A percentile compares a stretch with the other conserved stretches of the same genome.
Evolutionary conservation across 2,797 vertebrate species (phyloP).

Genomic region (Cygnus olor): DNA sequence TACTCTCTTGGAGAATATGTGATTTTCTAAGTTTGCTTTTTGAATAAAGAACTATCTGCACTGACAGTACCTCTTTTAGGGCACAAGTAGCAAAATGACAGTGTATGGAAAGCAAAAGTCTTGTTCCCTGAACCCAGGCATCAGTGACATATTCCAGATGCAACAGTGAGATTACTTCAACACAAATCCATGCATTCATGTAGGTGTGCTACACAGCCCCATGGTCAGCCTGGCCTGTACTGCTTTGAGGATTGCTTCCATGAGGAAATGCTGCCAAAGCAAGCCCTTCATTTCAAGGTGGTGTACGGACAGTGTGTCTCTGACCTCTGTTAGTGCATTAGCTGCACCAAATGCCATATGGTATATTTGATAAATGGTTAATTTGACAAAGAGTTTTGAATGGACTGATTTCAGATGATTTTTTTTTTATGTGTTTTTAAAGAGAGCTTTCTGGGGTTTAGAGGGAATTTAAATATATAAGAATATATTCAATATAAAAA

Average conservation of each 20-base stretch:
- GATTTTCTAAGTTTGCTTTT: not conserved
- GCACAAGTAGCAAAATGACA: not conserved
- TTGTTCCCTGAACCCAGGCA: not conserved
- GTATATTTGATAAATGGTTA: not conserved
- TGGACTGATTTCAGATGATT: not conserved
- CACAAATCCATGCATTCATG: not conserved
- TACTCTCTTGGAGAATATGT: not conserved
- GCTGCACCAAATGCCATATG: not conserved
- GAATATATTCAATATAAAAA: not conserved
- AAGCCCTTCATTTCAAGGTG: not conserved
- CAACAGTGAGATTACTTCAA: not conserved
- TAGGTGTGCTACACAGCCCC: accelerated
- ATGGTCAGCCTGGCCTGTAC: not conserved
- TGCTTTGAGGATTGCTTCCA: not conserved
- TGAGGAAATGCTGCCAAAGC: not conserved
- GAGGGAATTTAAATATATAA: not conserved
- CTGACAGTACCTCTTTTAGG: not conserved
- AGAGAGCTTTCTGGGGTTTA: not conserved
- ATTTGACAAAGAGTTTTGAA: not conserved
- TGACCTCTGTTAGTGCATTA: not conserved
- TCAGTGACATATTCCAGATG: not conserved
- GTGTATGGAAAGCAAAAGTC: not conserved
- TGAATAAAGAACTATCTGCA: not conserved
- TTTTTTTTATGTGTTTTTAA: not conserved
- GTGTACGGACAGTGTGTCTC: not conserved